phyloP scores from a whole-genome alignment of 2,113 vertebrate species.

The Motacilla alba region DNA sequence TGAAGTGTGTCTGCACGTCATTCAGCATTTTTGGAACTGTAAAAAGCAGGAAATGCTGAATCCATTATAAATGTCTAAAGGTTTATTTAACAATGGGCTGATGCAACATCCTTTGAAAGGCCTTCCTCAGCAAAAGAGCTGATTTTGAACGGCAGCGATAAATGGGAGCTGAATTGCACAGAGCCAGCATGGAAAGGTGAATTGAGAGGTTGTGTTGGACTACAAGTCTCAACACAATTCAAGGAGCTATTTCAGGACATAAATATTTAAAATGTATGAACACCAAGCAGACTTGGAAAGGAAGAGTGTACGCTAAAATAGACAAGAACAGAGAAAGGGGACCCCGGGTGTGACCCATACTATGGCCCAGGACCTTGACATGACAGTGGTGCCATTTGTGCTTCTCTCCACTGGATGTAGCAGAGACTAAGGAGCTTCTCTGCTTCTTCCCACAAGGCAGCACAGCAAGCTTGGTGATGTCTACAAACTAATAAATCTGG shows the following conservation, averaged over 20 bases:
- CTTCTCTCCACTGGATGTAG: not conserved
- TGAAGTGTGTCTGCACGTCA: slow-evolving; percentile 57
- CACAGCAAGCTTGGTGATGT: not conserved
- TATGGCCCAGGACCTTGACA: not conserved
- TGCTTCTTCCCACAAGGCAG: not conserved
- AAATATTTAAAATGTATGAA: slow-evolving; percentile 36
- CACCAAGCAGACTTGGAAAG: not conserved
- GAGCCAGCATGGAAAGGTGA: slow-evolving; percentile 8
- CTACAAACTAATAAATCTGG: not conserved
- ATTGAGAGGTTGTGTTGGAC: slow-evolving; percentile 14
- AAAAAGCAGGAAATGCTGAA: slow-evolving; percentile 63
- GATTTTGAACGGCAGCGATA: slow-evolving; percentile 45
- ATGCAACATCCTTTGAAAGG: slow-evolving; percentile 56
- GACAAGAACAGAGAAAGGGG: not conserved
- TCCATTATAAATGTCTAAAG: slow-evolving; percentile 55
- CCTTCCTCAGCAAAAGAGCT: slow-evolving; percentile 50
- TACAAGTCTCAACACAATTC: slow-evolving; percentile 18
- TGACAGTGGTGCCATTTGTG: not conserved
- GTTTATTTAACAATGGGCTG: slow-evolving; percentile 64
- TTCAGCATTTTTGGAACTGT: slow-evolving; percentile 47
- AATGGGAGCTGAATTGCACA: slow-evolving; percentile 45
- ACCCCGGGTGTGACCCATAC: not conserved
- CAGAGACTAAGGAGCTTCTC: not conserved
- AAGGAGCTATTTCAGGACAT: slow-evolving; percentile 41
- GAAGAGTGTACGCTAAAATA: not conserved